Conservation (phyloP, 2,113 vertebrate species). For the Procapra przewalskii region DNA sequence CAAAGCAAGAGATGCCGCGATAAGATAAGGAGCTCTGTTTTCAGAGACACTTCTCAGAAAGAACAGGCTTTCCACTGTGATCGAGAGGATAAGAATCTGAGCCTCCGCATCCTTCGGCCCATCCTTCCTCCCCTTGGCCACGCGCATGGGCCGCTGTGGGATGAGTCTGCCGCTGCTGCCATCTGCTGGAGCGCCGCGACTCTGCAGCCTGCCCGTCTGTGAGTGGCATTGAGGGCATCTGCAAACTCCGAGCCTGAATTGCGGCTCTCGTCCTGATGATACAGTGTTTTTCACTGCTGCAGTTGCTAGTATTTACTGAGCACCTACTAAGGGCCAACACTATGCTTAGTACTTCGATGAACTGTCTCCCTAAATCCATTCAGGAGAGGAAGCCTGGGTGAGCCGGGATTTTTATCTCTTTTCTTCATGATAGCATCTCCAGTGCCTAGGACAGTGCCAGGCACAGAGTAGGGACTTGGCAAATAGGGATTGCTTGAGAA, state of each 20-base stretch:
- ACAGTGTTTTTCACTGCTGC: neutral
- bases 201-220: neutral
- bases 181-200: neutral
- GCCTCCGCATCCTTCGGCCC: neutral
- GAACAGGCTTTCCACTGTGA: constrained; percentile 62
- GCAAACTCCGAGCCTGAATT: neutral
- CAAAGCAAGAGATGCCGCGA: constrained; percentile 51
- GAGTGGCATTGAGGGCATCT: accelerated
- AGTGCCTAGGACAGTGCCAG: neutral
- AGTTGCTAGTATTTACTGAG: neutral
- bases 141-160: accelerated
- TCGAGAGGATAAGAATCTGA: constrained; percentile 40
- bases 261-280: neutral
- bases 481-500: neutral
- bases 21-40: constrained; percentile 63
- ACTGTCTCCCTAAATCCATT: neutral
- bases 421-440: neutral
- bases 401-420: neutral
- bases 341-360: neutral
- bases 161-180: constrained; percentile 54
- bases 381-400: neutral
- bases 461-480: neutral
- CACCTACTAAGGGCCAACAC: neutral
- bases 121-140: neutral
- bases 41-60: constrained; percentile 3